These are phyloP conservation scores for Acanthornis magna DNA, from an alignment of 2,797 vertebrate genomes.

Conservation along the genomic window DNA sequence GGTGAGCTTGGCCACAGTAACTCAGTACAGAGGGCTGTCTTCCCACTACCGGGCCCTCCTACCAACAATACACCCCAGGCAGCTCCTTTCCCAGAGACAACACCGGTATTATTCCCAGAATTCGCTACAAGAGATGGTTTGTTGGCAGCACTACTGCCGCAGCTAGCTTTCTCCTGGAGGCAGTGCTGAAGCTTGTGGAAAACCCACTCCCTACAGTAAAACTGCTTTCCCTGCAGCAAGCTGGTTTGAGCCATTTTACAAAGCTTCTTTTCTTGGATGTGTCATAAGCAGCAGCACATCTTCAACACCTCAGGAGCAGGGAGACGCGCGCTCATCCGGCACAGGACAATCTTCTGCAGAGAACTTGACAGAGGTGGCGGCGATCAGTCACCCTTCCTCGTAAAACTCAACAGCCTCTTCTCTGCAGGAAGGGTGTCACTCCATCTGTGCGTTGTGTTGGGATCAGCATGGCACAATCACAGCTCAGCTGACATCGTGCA, in stretches of 20 bases:
- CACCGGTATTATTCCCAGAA: conserved; percentile 73
- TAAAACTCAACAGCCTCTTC: conserved; percentile 19
- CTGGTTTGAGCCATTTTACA: conserved; percentile 92
- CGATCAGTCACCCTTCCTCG: background rate
- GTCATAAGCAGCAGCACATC: conserved; percentile 61
- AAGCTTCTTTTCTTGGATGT: conserved; percentile 69
- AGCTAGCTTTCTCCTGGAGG: conserved; percentile 92
- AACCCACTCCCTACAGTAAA: conserved; percentile 99
- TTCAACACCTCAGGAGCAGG: conserved; percentile 9
- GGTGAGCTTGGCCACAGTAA: conserved; percentile 91
- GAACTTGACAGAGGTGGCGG: background rate
- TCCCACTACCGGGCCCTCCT: conserved; percentile 94
- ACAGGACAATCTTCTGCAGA: background rate
- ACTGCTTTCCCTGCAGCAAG: conserved; percentile 95
- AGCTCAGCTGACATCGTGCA: conserved; percentile 60
- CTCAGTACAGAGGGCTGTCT: conserved; percentile 94
- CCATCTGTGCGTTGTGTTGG: background rate
- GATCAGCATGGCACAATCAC: background rate
- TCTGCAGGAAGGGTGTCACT: conserved; percentile 23
- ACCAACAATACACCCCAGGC: conserved; percentile 95
- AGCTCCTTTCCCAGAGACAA: conserved; percentile 76
- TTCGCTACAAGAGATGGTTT: conserved; percentile 69
- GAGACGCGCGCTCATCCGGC: background rate
- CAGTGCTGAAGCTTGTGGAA: conserved; percentile 99
- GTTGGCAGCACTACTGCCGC: conserved; percentile 75